Evolutionary conservation across 2,888 invertebrate species (phyloP).

Genomic region (Drosophila villosipedis): DNA sequence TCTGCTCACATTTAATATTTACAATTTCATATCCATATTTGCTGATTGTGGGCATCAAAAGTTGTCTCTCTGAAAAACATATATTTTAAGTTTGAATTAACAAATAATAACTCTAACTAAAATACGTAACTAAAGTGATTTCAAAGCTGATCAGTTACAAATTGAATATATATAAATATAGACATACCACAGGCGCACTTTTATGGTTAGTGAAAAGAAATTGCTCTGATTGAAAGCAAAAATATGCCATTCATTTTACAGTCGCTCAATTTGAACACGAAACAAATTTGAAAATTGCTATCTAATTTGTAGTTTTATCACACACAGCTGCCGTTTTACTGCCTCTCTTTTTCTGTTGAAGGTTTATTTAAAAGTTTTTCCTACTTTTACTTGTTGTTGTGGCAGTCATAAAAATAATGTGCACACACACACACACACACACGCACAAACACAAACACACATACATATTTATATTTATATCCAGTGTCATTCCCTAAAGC

Average conservation of each 20-base stretch:
- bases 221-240: not conserved
- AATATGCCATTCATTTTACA: constrained; percentile 21
- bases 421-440: constrained; percentile 12
- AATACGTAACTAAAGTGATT: not conserved
- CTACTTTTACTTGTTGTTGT: constrained; percentile 11
- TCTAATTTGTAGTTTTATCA: constrained; percentile 52
- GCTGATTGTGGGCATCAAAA: not conserved
- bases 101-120: not conserved
- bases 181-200: not conserved
- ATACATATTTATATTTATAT: not conserved
- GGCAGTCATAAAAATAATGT: constrained; percentile 48
- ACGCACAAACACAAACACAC: not conserved
- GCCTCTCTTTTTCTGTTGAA: constrained; percentile 14
- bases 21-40: not conserved
- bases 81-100: not conserved
- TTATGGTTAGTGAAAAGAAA: not conserved
- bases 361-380: constrained; percentile 21
- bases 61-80: not conserved
- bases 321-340: constrained; percentile 13
- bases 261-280: constrained; percentile 21
- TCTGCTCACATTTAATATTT: constrained; percentile 2
- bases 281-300: constrained; percentile 48
- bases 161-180: not conserved
- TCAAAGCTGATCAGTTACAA: not conserved
- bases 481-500: constrained; percentile 34